phyloP scores from a whole-genome alignment of 2,888 invertebrate genomes.

The Cyaniris semiargus region DNA sequence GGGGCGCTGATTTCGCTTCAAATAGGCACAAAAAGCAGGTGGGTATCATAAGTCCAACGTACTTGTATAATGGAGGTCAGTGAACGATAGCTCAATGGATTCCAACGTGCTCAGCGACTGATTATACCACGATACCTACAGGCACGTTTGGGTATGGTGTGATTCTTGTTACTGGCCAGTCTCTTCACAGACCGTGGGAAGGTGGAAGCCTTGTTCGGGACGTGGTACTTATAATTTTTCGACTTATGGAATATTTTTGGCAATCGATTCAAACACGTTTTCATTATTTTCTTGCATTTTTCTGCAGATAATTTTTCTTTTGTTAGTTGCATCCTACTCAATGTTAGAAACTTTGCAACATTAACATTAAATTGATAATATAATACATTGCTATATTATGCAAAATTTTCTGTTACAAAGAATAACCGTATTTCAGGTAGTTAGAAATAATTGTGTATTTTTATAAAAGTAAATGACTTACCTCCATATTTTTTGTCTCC shows the following conservation, averaged over 20 bases:
- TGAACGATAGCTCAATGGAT: background rate
- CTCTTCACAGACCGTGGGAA: slow-evolving; percentile 66
- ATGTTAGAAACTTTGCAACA: background rate
- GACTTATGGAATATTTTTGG: slow-evolving; percentile 71
- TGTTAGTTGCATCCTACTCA: background rate
- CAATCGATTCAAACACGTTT: slow-evolving; percentile 67
- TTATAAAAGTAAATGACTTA: slow-evolving; percentile 48
- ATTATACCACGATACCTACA: slow-evolving; percentile 38
- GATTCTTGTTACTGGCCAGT: slow-evolving; percentile 65
- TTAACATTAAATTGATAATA: background rate
- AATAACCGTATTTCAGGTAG: background rate
- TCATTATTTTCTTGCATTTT: slow-evolving; percentile 73
- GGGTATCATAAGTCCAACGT: too few species aligned
- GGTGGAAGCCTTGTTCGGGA: slow-evolving; percentile 64
- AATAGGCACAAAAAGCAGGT: too few species aligned
- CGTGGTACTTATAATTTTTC: slow-evolving; percentile 59
- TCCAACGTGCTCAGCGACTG: background rate
- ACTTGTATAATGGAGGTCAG: too few species aligned
- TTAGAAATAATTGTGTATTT: background rate
- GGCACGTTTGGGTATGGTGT: slow-evolving; percentile 71
- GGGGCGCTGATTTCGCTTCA: too few species aligned
- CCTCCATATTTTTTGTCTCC: slow-evolving; percentile 66
- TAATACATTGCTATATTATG: background rate
- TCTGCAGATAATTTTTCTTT: slow-evolving; percentile 50
- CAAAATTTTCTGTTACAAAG: background rate